Conservation (phyloP, 2,113 vertebrate species). For the Cisticola juncidis region DNA sequence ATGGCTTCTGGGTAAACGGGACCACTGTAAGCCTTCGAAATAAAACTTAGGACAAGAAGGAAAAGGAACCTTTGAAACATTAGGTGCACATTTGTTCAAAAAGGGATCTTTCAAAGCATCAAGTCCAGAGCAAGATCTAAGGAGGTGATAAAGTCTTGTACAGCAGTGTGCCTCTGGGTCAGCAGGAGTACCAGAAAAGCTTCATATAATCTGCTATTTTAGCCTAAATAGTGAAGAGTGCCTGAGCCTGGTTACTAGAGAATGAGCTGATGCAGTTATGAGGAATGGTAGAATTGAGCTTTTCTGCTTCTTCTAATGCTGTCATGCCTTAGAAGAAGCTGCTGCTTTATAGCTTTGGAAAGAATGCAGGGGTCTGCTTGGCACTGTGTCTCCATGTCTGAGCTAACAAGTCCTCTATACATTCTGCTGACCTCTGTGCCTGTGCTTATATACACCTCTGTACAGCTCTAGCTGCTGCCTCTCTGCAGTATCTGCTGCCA, state of each 20-base stretch:
- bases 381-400: not conserved
- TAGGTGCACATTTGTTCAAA: not conserved
- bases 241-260: not conserved
- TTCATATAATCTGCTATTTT: not conserved
- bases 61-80: not conserved
- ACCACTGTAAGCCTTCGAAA: not conserved
- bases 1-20: not conserved
- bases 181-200: not conserved
- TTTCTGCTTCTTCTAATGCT: not conserved
- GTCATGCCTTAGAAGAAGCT: not conserved
- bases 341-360: not conserved
- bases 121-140: not conserved
- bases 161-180: not conserved
- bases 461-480: not conserved
- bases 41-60: not conserved
- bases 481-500: not conserved
- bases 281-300: not conserved
- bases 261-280: not conserved
- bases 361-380: not conserved
- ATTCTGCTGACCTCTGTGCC: not conserved
- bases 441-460: not conserved
- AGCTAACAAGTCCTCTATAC: not conserved
- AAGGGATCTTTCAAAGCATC: not conserved
- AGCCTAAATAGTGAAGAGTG: not conserved
- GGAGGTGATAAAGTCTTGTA: not conserved